Evolutionary conservation across 2,113 vertebrate genomes (phyloP), one percentile per base, ranked within the genome.

Genomic region (Bagarius yarrelli): DNA sequence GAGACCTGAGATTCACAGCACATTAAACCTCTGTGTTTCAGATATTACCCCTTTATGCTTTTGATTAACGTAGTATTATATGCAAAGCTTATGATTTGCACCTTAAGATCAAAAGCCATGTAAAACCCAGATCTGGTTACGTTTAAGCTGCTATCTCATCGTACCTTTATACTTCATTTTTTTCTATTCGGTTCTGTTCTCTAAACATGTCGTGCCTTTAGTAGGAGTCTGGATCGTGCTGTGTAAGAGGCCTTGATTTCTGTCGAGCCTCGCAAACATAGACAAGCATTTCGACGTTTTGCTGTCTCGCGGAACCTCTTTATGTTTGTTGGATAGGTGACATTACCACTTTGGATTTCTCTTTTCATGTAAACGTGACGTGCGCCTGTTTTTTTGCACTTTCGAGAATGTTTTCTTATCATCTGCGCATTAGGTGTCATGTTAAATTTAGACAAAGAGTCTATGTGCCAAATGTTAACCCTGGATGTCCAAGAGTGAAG

Each of bases 401-500:
- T 52, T 34, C 40, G 34, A 25, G n/a, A 79, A 32, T 50, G 44
- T 59, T 36, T 72, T 40, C 15, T 25, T 81, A 53, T 19, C 30
- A 74, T 40, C 70, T 63, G 47, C 70, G 60, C 30, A 81, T 52
- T 19, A 64, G 72, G 50, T 19, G 13, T 83, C 60, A 25, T 83
- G 57, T 69, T 52, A 34, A 89, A 88, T 69, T 74, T 40, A 1
- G 79, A 84, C 63, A 25, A 78, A 83, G 60, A 30, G 16, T 82
- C 2, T 83, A 23, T 64, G 87, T 85, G 85, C 87, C 85, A 87
- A 83, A 84, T 83, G 79, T 83, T 3, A 61, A 76, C 59, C 74
- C 73, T 73, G 76, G 1, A 64, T 47, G 60, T 55, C 75, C 84
- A 84, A 47, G 67, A 82, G 82, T 50, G 82, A 85, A 82, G 72